These are phyloP conservation scores for Aramus guarauna DNA, from an alignment of 2,113 vertebrate genomes.

Conservation along the genomic window DNA sequence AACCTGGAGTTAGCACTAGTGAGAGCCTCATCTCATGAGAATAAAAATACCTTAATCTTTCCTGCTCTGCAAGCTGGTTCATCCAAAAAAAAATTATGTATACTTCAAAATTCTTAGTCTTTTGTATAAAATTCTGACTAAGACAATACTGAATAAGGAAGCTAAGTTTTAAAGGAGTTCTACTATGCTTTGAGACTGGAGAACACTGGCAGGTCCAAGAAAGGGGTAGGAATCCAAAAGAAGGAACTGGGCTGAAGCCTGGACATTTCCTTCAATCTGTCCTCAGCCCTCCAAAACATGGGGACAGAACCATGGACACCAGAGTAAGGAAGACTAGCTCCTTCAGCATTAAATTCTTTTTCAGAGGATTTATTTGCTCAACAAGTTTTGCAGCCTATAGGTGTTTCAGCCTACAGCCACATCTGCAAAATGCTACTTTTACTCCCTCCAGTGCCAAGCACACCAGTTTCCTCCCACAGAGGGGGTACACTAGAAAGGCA, in stretches of 20 bases:
- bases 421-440: background rate
- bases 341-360: background rate
- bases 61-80: background rate
- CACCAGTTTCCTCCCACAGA: background rate
- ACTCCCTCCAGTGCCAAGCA: background rate
- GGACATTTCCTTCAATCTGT: background rate
- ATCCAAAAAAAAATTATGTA: background rate
- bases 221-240: background rate
- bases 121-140: background rate
- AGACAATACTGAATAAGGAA: background rate
- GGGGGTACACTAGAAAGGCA: background rate
- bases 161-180: background rate
- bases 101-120: background rate
- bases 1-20: background rate
- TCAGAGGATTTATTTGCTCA: background rate
- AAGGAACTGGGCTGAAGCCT: background rate
- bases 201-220: background rate
- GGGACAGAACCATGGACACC: background rate
- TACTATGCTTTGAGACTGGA: background rate
- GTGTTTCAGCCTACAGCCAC: background rate
- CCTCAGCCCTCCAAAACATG: background rate
- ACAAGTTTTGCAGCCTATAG: background rate
- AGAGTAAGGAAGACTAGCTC: background rate
- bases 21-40: background rate
- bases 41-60: background rate